Evolutionary conservation across 2,797 vertebrate genomes (phyloP).

Genomic region (Fistularia tabacaria): DNA sequence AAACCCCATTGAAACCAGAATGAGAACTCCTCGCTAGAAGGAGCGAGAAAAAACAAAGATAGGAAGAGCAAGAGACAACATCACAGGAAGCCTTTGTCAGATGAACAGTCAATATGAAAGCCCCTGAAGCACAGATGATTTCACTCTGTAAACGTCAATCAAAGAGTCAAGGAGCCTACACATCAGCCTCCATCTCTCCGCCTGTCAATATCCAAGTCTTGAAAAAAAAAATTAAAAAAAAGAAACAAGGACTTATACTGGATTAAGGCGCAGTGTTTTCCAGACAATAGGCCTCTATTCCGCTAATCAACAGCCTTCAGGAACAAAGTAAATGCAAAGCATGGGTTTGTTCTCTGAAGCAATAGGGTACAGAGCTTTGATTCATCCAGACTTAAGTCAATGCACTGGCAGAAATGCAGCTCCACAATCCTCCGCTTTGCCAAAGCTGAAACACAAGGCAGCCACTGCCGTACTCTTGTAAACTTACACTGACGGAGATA

Average conservation of each 20-base stretch:
- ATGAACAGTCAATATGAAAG: conserved; percentile 52
- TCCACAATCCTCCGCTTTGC: conserved; percentile 45
- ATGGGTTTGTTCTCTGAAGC: conserved; percentile 33
- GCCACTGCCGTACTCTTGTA: not conserved
- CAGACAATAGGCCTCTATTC: conserved; percentile 55
- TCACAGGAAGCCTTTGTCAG: conserved; percentile 49
- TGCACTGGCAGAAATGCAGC: conserved; percentile 45
- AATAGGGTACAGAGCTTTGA: conserved; percentile 54
- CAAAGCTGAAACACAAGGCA: conserved; percentile 39
- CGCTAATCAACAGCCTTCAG: conserved; percentile 45
- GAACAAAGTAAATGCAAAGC: conserved; percentile 43
- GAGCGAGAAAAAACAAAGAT: conserved; percentile 23
- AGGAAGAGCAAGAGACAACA: conserved; percentile 23
- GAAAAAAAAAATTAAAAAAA: not conserved
- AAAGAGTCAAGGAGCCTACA: conserved; percentile 49
- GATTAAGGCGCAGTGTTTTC: conserved; percentile 54
- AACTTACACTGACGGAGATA: too few relatives aligned
- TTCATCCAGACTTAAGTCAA: conserved; percentile 47
- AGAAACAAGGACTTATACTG: conserved; percentile 32
- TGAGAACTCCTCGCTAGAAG: conserved; percentile 31
- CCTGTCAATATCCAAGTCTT: conserved; percentile 47
- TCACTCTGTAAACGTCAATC: conserved; percentile 48
- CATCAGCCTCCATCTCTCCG: conserved; percentile 42
- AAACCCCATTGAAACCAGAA: conserved; percentile 30
- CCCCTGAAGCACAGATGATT: conserved; percentile 47